These are phyloP conservation scores for Phoebastria nigripes DNA, from an alignment of 2,797 vertebrate species.

Conservation along the genomic window DNA sequence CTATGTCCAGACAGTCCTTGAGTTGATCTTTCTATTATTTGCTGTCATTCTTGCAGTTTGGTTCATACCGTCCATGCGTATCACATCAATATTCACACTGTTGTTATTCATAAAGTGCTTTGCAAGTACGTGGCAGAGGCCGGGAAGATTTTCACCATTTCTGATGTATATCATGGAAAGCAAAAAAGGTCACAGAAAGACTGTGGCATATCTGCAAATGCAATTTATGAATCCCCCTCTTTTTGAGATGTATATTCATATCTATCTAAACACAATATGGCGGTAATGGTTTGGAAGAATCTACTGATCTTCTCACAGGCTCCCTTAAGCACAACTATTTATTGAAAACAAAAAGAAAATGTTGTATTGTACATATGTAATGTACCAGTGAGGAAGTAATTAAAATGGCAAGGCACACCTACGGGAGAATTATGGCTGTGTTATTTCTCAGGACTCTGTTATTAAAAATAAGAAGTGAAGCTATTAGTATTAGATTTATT, in stretches of 20 bases:
- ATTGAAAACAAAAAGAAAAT: neutral
- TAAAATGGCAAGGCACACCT: neutral
- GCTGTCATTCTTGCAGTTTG: neutral
- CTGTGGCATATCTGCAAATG: neutral
- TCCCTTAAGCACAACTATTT: neutral
- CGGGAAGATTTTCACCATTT: neutral
- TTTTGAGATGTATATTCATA: neutral
- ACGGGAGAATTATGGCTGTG: neutral
- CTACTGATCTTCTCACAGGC: neutral
- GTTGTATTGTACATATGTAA: neutral
- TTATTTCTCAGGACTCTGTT: neutral
- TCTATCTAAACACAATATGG: too few species aligned
- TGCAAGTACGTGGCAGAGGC: neutral
- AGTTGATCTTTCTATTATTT: too few species aligned
- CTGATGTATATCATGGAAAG: accelerated
- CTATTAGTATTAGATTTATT: conserved; percentile 1
- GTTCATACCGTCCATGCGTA: accelerated
- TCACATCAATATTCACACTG: accelerated
- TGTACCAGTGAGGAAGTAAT: neutral
- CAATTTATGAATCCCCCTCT: neutral
- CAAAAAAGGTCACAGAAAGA: neutral
- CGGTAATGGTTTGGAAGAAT: neutral
- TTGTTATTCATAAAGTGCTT: neutral
- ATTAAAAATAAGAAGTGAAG: neutral
- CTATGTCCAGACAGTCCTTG: neutral